Conservation (phyloP, 2,113 vertebrate genomes). For the Nettapus auritus region DNA sequence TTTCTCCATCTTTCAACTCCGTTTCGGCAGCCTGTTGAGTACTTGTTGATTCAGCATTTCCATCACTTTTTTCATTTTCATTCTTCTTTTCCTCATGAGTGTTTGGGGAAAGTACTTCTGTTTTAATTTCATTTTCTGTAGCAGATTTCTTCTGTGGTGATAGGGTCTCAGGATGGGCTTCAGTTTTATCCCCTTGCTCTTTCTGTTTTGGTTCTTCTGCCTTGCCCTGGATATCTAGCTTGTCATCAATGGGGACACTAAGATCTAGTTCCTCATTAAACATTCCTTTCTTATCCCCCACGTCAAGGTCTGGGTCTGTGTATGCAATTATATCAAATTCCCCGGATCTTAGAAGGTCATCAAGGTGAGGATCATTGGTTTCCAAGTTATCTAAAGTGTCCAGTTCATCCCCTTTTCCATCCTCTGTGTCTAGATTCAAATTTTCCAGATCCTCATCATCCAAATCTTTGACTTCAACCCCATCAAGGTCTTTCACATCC, state of each 20-base stretch:
- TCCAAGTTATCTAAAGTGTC: constrained; percentile 88
- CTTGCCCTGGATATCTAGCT: constrained; percentile 74
- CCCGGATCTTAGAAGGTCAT: constrained; percentile 91
- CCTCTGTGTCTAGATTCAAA: constrained; percentile 92
- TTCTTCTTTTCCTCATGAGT: constrained; percentile 72
- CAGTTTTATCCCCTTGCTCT: constrained; percentile 64
- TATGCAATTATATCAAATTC: constrained; percentile 98
- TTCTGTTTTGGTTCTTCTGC: constrained; percentile 69
- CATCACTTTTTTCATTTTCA: constrained; percentile 71
- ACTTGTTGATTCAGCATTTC: constrained; percentile 41
- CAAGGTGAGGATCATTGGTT: constrained; percentile 92
- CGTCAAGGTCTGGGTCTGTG: constrained; percentile 93
- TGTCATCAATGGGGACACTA: constrained; percentile 86
- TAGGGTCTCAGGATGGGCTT: constrained; percentile 33
- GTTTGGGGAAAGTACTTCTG: constrained; percentile 75
- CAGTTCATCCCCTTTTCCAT: constrained; percentile 94
- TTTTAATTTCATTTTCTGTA: constrained; percentile 72
- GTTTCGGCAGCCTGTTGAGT: constrained; percentile 74
- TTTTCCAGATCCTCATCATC: constrained; percentile 96
- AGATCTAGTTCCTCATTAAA: constrained; percentile 96
- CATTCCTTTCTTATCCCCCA: constrained; percentile 96
- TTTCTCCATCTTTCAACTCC: constrained; percentile 73
- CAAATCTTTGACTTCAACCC: constrained; percentile 94
- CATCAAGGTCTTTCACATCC: constrained; percentile 88
- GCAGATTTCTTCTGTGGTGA: constrained; percentile 72